phyloP scores from a whole-genome alignment of 2,888 invertebrate species.

The Vesta saturnalis region DNA sequence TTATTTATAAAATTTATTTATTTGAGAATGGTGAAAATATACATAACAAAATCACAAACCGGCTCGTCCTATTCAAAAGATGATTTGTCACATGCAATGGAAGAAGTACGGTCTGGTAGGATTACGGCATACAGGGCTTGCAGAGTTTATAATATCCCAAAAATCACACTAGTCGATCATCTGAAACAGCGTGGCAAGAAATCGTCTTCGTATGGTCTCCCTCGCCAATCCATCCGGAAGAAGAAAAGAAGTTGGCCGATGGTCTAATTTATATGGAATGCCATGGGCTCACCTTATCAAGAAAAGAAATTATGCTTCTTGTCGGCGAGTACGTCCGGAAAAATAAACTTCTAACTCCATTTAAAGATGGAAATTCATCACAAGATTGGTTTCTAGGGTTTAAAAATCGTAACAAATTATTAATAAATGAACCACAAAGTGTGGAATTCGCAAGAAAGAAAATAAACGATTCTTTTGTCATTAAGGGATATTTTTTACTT shows the following conservation, averaged over 20 bases:
- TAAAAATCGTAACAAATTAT: neutral
- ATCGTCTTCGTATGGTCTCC: neutral
- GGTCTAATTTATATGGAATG: neutral
- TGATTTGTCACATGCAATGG: neutral
- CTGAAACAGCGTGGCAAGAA: neutral
- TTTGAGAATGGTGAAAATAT: too few relatives aligned
- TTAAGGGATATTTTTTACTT: neutral
- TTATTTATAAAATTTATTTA: too few relatives aligned
- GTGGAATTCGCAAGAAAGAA: neutral
- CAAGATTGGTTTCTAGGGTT: conserved; percentile 2
- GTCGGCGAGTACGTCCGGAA: neutral
- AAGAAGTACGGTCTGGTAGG: neutral
- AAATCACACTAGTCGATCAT: neutral
- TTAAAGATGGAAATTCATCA: neutral
- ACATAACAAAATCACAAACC: neutral
- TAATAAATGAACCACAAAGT: neutral
- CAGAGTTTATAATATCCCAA: neutral
- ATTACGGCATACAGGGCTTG: neutral
- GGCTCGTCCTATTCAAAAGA: neutral
- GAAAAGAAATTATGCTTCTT: neutral
- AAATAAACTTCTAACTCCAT: neutral
- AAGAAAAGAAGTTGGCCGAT: neutral
- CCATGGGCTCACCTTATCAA: neutral
- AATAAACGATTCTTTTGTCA: neutral
- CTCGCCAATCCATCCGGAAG: neutral